Conservation (phyloP, 1,140 invertebrate species). For the Ptiloglossa arizonensis region DNA sequence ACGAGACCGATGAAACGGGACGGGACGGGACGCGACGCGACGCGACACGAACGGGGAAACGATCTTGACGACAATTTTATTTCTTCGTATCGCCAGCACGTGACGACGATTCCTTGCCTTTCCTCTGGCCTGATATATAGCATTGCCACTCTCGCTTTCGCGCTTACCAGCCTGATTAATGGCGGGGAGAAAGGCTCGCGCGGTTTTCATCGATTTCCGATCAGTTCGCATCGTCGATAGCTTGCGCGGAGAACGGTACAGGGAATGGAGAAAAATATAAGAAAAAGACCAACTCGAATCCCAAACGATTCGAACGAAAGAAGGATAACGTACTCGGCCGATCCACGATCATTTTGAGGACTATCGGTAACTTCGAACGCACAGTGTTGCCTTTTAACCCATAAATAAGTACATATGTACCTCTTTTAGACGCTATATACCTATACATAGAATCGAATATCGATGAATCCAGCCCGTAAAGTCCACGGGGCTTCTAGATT, state of each 20-base stretch:
- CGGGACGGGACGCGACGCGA: no score
- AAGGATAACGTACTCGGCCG: background rate
- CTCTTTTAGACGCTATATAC: no score
- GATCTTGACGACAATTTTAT: constrained; percentile 68
- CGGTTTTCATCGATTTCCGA: constrained; percentile 37
- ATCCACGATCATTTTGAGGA: no score
- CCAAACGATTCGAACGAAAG: no score
- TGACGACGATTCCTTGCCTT: constrained; percentile 45
- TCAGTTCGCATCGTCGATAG: background rate
- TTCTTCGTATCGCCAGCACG: constrained; percentile 63
- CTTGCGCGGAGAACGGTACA: background rate
- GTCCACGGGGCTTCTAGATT: no score
- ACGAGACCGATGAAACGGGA: background rate
- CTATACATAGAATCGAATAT: no score
- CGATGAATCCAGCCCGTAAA: no score
- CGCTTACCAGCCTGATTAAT: constrained; percentile 21
- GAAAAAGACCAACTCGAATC: background rate
- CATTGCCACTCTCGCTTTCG: constrained; percentile 34
- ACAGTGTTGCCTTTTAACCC: no score
- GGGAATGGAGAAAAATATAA: background rate
- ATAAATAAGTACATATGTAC: no score
- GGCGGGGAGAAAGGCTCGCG: background rate
- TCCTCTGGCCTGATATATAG: constrained; percentile 18
- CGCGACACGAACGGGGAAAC: no score
- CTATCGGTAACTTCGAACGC: no score